Conservation (phyloP, 2,888 invertebrate genomes). For the Biston betularia region DNA sequence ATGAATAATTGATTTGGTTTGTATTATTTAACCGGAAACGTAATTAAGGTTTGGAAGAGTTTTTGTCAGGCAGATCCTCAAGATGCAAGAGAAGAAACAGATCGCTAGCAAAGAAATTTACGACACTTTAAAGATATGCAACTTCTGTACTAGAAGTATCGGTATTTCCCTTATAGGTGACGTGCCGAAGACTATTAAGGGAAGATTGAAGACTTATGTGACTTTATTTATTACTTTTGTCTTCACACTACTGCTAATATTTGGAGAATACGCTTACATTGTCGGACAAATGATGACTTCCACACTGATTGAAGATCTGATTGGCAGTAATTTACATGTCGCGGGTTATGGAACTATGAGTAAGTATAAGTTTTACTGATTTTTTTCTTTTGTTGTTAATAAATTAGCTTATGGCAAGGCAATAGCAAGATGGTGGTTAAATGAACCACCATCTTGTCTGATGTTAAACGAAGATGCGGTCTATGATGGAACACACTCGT, state of each 20-base stretch:
- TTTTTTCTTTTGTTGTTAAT: too few relatives aligned
- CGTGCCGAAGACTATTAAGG: constrained; percentile 45
- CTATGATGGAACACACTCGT: too few relatives aligned
- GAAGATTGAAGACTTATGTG: constrained; percentile 48
- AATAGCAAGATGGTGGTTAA: too few relatives aligned
- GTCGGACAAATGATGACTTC: constrained; percentile 54
- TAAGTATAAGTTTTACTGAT: too few relatives aligned
- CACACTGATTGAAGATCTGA: constrained; percentile 63
- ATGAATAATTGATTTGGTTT: constrained; percentile 1
- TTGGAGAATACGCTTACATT: constrained; percentile 62
- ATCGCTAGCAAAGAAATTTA: constrained; percentile 59
- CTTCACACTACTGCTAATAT: constrained; percentile 54
- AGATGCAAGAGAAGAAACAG: constrained; percentile 32
- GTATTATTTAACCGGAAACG: background rate
- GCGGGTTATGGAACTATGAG: constrained; percentile 73
- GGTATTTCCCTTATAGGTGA: constrained; percentile 65
- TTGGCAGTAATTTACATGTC: constrained; percentile 67
- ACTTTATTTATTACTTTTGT: constrained; percentile 53
- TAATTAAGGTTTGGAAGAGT: background rate
- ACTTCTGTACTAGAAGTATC: constrained; percentile 61
- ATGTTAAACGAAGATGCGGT: too few relatives aligned
- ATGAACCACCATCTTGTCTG: too few relatives aligned
- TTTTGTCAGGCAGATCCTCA: constrained; percentile 19
- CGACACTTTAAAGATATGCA: constrained; percentile 59
- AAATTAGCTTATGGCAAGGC: too few relatives aligned